Base-by-base conservation (phyloP, 2,113 vertebrate species). In the Leptobrachium leishanense region DNA sequence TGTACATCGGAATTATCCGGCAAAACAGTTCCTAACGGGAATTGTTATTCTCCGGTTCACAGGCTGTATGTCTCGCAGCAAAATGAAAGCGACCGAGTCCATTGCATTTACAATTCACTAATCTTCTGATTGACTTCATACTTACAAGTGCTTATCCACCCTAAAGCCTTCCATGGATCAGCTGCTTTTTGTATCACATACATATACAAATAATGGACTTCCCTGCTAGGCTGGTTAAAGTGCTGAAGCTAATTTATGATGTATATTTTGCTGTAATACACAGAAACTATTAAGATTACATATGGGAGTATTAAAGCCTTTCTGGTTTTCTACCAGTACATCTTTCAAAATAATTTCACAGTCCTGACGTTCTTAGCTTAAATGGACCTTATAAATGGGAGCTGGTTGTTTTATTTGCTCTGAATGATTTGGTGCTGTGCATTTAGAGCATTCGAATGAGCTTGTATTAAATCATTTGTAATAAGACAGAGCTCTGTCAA, bases 191-290 rank as follows among this genome's bases (percentile, higher is more conserved):
- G 41, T 43, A n/a, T 71, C 50, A 43, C 44, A 44, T 44, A 43
- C 44, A 44, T 44, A 67, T 74, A 71, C 64, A 57, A 57, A 73
- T 55, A 12, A 59, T 55, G 43, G n/a, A 31, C 53, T 68, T 74
- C 64, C 64, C 64, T 39, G 20, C 41, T 59, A 11, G 71, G 3
- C 77, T 68, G 55, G 64, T 74, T 80, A 67, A 74, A 74, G 54
- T 80, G 74, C 63, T 41, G 43, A 40, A 46, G 77, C 77, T 74
- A 74, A 73, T 80, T 80, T 80, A 80, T 65, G 55, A 74, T 74
- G 71, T 80, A 71, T 80, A 31, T 74, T 80, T 80, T 80, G 70
- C 71, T 74, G 77, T 68, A 80, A 80, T 80, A 74, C 77, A 79
- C 64, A 80, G 71, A 74, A 68, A 80, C 77, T 80, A 80, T 80